Evolutionary conservation across 2,797 vertebrate genomes (phyloP), one percentile per base, ranked within the genome.

Genomic region (Pyrocephalus nanus): DNA sequence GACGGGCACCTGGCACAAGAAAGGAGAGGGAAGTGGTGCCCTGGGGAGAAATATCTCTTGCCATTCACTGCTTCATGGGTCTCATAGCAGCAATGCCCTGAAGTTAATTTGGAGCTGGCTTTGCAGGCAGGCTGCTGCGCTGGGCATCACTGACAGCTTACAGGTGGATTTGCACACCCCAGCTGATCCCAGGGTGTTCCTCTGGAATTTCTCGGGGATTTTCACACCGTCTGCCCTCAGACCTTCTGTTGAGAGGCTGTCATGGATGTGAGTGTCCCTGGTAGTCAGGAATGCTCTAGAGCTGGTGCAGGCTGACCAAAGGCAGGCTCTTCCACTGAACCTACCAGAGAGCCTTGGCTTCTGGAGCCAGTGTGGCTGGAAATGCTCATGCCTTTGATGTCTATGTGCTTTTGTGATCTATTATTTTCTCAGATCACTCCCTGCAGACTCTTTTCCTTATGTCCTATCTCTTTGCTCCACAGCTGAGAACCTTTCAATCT

Each of bases 151-250:
- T 69, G 38, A 55, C 58, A 47, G 77, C 88, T 94, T 92, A 74
- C 77, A 70, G 55, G 34, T 77, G 75, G 84, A 72, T 97, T 94
- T 93, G 89, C 87, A 51, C 48, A 25, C 2, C 18, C 62, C 2
- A 20, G 22, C 67, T 76, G 80, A 62, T 55, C 57, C 55, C n/a
- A 54, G 58, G 53, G 4, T 29, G 40, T 42, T 69, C 26, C 81
- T 82, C 69, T 34, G 75, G 91, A 87, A 91, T 92, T 89, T 74
- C 78, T 89, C 87, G 10, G 78, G 84, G 82, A 91, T 95, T 94
- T 90, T 83, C 91, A 74, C 71, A 5, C 60, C 0, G 1, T 42
- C 45, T 85, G 58, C 42, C 43, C 74, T 36, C 17, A 54, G 51
- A 54, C 4, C 20, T 74, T 61, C 54, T 0, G 1, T 15, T 7